Evolutionary conservation across 2,797 vertebrate genomes (phyloP).

Genomic region (Smutsia temminckii): DNA sequence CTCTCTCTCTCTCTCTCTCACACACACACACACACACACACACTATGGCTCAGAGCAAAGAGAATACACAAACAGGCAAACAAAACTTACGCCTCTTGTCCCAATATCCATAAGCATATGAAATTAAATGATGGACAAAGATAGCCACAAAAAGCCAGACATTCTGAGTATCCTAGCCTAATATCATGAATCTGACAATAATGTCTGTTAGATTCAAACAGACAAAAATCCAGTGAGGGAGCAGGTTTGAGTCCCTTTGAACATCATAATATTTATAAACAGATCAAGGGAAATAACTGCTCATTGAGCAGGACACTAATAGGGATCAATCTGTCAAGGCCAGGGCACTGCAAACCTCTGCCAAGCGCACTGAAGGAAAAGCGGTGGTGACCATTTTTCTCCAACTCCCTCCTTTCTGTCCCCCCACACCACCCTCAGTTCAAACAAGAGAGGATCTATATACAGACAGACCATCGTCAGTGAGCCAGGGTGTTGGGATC

Average conservation of each 20-base stretch:
- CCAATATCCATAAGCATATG: background rate
- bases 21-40: background rate
- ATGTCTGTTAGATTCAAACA: background rate
- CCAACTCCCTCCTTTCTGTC: background rate
- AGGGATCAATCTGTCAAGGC: background rate
- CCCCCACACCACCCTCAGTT: background rate
- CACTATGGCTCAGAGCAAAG: background rate
- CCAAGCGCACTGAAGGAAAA: background rate
- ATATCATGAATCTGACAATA: background rate
- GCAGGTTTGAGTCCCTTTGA: slow-evolving; percentile 12
- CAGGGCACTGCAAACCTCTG: background rate
- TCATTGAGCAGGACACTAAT: background rate
- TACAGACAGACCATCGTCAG: background rate
- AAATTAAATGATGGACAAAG: background rate
- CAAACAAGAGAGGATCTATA: background rate
- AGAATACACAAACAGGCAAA: background rate
- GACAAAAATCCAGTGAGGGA: background rate
- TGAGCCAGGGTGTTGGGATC: background rate
- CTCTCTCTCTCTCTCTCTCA: no score
- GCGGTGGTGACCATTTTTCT: background rate
- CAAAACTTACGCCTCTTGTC: background rate
- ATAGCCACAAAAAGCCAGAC: background rate
- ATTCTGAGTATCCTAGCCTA: background rate
- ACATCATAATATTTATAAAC: background rate
- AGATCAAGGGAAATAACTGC: slow-evolving; percentile 43